Base-by-base conservation (phyloP, 1,140 invertebrate genomes). In the Vanessa atalanta region DNA sequence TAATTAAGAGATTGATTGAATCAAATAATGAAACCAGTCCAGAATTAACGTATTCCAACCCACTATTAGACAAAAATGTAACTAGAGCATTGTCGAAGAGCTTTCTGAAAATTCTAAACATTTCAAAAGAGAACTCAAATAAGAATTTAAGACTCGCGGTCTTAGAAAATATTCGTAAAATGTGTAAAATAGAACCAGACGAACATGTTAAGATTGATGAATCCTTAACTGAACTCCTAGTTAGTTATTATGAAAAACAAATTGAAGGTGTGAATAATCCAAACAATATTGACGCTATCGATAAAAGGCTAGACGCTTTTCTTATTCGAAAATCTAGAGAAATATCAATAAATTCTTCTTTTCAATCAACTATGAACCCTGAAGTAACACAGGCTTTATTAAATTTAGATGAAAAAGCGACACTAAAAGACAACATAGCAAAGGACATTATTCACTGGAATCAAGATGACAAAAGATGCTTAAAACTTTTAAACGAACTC, bases 321-420 rank as follows among this genome's bases (percentile, higher is more conserved):
- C 66, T 92, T 47, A 72, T 88, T 20, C 76, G 78, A 70, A 85
- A 74, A 67, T 75, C 83, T 43, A 85, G 84, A 72, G 71, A 83
- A 60, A 64, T 80, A 16, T 71, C 83, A 48, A 64, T 88, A 15
- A 77, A 77, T 4, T 72, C 84, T 4, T 78, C 61, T 37, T 68
- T 76, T 67, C n/a, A 74, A 60, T 70, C 74, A 47, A 66, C 65
- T 47, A 3, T 83, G 6, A 86, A 87, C 31, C 86, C 86, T 67
- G 90, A 92, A 76, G 70, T 89, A 47, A 65, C 86, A 5, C 87
- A 91, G 79, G 84, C 89, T 31, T 73, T 91, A 60, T 70, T 86
- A 7, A 92, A 92, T 76, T 76, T 92, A 14, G 83, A 84, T 77
- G 31, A 81, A 60, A 74, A 79, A 73, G 73, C 65, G n/a, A 53